Base-by-base conservation (phyloP, 2,113 vertebrate genomes). In the Paratilapia polleni region DNA sequence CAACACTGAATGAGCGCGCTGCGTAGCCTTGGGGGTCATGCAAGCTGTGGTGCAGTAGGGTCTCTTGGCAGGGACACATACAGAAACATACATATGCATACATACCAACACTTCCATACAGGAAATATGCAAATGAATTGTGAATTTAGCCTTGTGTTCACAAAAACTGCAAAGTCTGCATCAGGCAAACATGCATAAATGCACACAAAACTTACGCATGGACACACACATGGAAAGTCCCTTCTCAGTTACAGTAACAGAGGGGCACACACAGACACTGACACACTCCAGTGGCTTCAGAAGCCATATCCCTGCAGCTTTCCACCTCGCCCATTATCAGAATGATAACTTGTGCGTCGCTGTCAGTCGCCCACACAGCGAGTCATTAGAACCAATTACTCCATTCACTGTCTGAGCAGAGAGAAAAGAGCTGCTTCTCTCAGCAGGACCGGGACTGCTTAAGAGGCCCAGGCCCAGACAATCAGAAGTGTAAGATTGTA, bases 361-460 rank as follows among this genome's bases (percentile, higher is more conserved):
- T 77, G 74, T 83, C 86, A 79, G 77, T 81, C 81, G 54, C 91
- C 89, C 81, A 87, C 90, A 84, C 83, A 63, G 63, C 19, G 34
- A 85, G 75, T 93, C 81, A 84, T 92, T 91, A 77, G 80, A 81
- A 49, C 88, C 89, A 91, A 93, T 94, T 91, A 91, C 74, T 61
- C 85, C 49, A 34, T 80, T 82, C 85, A 43, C 59, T 38, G 81
- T 85, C 63, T 86, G 85, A 81, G 78, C 80, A 36, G 47, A 36
- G 73, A 56, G 63, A 38, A 73, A 86, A 59, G 68, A 79, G 75
- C 26, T 11, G 52, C 68, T 64, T 58, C 38, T 63, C 76, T 34
- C 57, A 75, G 47, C 59, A 81, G 81, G 75, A 81, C 61, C 17
- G 47, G 66, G 49, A 43, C 66, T 12, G 56, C 75, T 58, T 79